These are phyloP conservation scores for Scelioninae gen. 1 DNA, from an alignment of 2,888 invertebrate genomes.

Conservation along the genomic window DNA sequence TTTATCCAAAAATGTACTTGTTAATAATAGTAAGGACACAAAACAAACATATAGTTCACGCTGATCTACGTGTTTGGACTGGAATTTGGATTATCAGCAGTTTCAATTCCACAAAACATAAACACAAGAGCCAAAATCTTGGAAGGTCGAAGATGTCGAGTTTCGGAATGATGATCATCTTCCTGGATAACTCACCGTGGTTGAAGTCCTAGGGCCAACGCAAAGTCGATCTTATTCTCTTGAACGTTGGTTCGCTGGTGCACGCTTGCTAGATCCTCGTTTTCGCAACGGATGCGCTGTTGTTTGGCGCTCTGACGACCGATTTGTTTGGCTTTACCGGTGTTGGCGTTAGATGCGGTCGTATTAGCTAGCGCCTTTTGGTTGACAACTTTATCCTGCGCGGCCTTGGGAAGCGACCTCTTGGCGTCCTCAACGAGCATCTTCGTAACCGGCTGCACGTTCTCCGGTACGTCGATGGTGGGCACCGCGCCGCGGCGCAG, in stretches of 20 bases:
- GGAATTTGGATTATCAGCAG: no score
- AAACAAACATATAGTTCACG: no score
- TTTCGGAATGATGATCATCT: no score
- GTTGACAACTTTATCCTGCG: constrained; percentile 77
- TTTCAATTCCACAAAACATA: not conserved
- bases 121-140: not conserved
- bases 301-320: constrained; percentile 25
- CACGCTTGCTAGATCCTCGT: no score
- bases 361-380: constrained; percentile 59
- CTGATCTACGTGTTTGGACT: no score
- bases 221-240: constrained; percentile 84
- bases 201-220: constrained; percentile 86
- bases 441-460: constrained; percentile 82
- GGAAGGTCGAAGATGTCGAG: no score
- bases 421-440: constrained; percentile 82
- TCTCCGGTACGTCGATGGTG: constrained; percentile 83
- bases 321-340: constrained; percentile 31
- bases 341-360: constrained; percentile 2
- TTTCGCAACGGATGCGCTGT: no score
- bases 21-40: no score
- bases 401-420: constrained; percentile 80
- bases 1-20: no score
- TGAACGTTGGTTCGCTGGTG: constrained; percentile 59
- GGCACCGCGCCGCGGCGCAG: constrained; percentile 86
- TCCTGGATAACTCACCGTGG: constrained; percentile 83